A percentile compares a stretch with the other conserved stretches of the same genome.
Conservation (phyloP, 1,140 invertebrate genomes). For the Oscheius sp. region DNA sequence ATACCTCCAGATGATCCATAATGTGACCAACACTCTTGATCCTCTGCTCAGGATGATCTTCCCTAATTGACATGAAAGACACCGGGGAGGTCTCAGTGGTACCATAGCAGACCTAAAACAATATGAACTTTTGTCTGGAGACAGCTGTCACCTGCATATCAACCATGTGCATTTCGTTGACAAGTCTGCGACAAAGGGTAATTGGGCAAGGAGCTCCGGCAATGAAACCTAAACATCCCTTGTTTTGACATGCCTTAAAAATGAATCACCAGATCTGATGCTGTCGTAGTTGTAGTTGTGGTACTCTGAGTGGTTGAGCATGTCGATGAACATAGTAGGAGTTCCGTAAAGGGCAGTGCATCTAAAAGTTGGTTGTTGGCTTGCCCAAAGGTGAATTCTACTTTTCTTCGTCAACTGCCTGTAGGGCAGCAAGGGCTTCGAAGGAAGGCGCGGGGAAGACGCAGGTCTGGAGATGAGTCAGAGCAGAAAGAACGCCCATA, state of each 20-base stretch:
- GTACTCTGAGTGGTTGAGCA: constrained; percentile 65
- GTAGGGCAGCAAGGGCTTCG: constrained; percentile 70
- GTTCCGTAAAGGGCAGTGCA: constrained; percentile 82
- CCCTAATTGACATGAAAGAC: constrained; percentile 61
- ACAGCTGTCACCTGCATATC: constrained; percentile 35
- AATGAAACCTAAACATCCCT: constrained; percentile 62
- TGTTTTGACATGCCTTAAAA: neutral
- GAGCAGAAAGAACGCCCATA: constrained; percentile 68
- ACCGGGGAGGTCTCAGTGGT: constrained; percentile 81
- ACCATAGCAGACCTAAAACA: constrained; percentile 78
- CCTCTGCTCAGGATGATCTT: constrained; percentile 70
- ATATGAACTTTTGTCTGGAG: neutral
- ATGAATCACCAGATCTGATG: constrained; percentile 46
- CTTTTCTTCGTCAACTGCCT: constrained; percentile 55
- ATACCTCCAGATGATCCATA: constrained; percentile 76
- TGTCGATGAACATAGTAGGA: constrained; percentile 92
- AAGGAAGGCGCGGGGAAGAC: constrained; percentile 73
- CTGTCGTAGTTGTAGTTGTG: constrained; percentile 50
- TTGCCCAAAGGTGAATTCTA: neutral
- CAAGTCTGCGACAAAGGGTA: constrained; percentile 64
- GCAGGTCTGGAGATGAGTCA: constrained; percentile 71
- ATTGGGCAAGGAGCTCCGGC: constrained; percentile 77
- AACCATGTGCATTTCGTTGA: constrained; percentile 51
- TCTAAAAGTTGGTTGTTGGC: constrained; percentile 62
- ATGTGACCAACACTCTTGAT: constrained; percentile 76